Evolutionary conservation across 1,140 invertebrate genomes (phyloP).

Genomic region (Atopsyche davidsoni): DNA sequence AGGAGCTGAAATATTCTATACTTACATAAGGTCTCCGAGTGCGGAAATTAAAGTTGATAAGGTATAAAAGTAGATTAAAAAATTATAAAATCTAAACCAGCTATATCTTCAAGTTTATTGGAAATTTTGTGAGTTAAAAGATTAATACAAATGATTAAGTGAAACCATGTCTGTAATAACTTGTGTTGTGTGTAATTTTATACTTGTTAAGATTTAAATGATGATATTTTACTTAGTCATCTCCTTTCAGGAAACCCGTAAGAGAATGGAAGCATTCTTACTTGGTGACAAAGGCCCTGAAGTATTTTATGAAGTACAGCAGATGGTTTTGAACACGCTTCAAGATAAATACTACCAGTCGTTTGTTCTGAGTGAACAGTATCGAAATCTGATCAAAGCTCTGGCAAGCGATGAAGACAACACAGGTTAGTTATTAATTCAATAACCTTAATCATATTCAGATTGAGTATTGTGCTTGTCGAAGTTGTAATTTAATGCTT

Average conservation of each 20-base stretch:
- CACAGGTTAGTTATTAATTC: conserved; percentile 34
- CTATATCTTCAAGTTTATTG: too few relatives aligned
- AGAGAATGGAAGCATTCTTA: conserved; percentile 82
- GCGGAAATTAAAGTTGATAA: conserved; percentile 76
- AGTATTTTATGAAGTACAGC: conserved; percentile 82
- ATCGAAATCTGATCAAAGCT: conserved; percentile 67
- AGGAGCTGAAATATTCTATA: conserved; percentile 86
- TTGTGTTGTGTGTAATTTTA: too few relatives aligned
- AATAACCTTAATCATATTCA: too few relatives aligned
- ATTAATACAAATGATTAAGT: too few relatives aligned
- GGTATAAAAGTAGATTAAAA: conserved; percentile 32
- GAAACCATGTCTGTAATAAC: too few relatives aligned
- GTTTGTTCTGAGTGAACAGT: conserved; percentile 80
- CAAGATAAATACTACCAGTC: conserved; percentile 86
- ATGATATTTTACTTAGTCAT: too few relatives aligned
- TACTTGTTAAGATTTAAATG: too few relatives aligned
- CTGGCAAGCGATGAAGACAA: conserved; percentile 62
- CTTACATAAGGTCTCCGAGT: conserved; percentile 71
- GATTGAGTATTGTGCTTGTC: too few relatives aligned
- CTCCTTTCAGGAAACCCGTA: conserved; percentile 55
- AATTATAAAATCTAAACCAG: background rate
- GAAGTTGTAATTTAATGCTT: too few relatives aligned
- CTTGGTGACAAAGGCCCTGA: conserved; percentile 81
- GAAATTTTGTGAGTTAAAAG: background rate
- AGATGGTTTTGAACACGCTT: conserved; percentile 67